Conservation (phyloP, 2,113 vertebrate species). For the Recurvirostra avosetta region DNA sequence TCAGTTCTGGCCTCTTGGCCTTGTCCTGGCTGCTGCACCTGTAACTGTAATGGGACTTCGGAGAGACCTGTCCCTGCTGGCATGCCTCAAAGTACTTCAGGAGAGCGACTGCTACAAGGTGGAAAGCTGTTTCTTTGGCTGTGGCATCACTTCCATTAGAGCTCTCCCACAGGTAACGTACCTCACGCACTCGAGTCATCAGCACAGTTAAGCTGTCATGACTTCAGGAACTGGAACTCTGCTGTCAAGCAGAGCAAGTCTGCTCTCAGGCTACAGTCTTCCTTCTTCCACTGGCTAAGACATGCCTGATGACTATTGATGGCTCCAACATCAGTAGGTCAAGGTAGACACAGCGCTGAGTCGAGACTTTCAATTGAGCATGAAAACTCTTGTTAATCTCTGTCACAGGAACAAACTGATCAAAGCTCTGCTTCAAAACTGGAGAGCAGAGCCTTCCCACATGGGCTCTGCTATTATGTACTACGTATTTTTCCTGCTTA, state of each 20-base stretch:
- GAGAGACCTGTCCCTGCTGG: constrained; percentile 76
- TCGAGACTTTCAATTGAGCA: not conserved
- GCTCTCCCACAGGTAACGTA: constrained; percentile 86
- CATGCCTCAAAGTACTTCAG: constrained; percentile 76
- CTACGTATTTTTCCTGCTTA: not conserved
- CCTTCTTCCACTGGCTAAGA: not conserved
- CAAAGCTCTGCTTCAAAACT: not conserved
- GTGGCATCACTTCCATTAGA: constrained; percentile 85
- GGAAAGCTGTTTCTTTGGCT: constrained; percentile 71
- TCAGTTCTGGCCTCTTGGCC: constrained; percentile 84
- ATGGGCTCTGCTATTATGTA: fast-evolving
- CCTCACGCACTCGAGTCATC: fast-evolving
- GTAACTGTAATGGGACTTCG: constrained; percentile 65
- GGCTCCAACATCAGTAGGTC: not conserved
- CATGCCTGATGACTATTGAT: fast-evolving
- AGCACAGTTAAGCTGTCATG: fast-evolving
- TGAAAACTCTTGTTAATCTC: not conserved
- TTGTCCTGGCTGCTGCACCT: constrained; percentile 80
- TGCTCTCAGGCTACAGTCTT: not conserved
- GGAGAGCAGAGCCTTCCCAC: not conserved
- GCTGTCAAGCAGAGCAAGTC: not conserved
- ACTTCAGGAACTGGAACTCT: not conserved
- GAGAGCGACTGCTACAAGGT: constrained; percentile 49
- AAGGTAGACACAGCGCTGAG: not conserved
- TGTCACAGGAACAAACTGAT: not conserved